Conservation (phyloP, 2,797 vertebrate genomes). For the Manis javanica region DNA sequence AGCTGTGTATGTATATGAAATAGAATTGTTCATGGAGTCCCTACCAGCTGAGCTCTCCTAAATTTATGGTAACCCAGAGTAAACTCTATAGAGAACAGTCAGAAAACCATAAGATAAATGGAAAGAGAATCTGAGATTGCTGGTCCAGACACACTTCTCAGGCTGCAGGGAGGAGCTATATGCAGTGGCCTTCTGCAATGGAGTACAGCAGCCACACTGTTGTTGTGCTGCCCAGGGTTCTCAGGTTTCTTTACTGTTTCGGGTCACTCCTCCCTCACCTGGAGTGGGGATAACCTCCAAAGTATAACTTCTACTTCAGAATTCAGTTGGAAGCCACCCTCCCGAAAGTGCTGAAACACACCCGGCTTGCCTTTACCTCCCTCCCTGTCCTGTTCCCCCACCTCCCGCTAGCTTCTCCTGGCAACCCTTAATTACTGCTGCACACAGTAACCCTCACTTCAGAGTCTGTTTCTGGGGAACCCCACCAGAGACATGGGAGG, state of each 20-base stretch:
- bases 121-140: background rate
- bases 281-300: background rate
- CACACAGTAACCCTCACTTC: background rate
- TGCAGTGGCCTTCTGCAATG: background rate
- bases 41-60: background rate
- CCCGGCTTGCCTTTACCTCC: fast-evolving
- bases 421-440: background rate
- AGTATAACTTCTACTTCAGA: background rate
- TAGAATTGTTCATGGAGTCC: background rate
- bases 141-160: background rate
- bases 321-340: background rate
- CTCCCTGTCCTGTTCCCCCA: background rate
- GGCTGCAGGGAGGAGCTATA: background rate
- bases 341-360: background rate
- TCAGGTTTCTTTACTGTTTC: background rate
- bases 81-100: background rate
- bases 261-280: background rate
- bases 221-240: background rate
- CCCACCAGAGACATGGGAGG: background rate
- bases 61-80: background rate
- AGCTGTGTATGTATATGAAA: background rate
- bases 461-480: background rate
- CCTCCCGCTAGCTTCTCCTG: background rate
- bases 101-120: background rate
- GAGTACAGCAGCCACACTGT: background rate